Conservation (phyloP, 1,140 invertebrate genomes). For the Leptinotarsa undecemlineata region DNA sequence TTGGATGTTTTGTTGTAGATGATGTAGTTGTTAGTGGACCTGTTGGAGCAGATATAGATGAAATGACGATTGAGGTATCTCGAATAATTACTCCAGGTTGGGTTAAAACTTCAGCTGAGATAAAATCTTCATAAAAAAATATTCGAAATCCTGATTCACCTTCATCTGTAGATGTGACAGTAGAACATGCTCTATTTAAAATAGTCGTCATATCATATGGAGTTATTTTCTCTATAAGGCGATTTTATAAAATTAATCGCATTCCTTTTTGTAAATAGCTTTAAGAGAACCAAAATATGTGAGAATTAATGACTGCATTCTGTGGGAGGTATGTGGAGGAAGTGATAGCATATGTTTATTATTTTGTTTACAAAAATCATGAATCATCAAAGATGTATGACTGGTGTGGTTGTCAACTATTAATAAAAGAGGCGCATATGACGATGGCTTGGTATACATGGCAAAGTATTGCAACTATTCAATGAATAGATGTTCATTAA, state of each 20-base stretch:
- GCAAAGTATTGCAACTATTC: too few species aligned
- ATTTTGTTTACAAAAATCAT: constrained; percentile 25
- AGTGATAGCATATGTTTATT: too few species aligned
- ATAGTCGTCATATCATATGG: not conserved
- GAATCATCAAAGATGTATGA: constrained; percentile 28
- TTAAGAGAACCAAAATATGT: too few species aligned
- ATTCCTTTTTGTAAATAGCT: too few species aligned
- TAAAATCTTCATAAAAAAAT: constrained; percentile 32
- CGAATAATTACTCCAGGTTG: not conserved
- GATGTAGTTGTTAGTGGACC: constrained; percentile 8
- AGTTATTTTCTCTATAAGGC: not conserved
- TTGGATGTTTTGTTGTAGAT: constrained; percentile 7
- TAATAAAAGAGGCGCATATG: too few species aligned
- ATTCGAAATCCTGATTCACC: not conserved
- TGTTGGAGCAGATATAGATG: not conserved
- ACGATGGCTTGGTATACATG: too few species aligned
- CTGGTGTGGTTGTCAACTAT: too few species aligned
- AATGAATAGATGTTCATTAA: too few species aligned
- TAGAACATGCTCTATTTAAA: not conserved
- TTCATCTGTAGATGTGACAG: not conserved
- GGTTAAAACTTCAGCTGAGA: not conserved
- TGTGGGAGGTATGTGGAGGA: constrained; percentile 25
- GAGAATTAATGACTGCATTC: constrained; percentile 31
- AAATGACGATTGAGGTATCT: not conserved
- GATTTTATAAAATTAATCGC: too few species aligned